These are phyloP conservation scores for Nematolebias whitei DNA, from an alignment of 2,113 vertebrate genomes.

Conservation along the genomic window DNA sequence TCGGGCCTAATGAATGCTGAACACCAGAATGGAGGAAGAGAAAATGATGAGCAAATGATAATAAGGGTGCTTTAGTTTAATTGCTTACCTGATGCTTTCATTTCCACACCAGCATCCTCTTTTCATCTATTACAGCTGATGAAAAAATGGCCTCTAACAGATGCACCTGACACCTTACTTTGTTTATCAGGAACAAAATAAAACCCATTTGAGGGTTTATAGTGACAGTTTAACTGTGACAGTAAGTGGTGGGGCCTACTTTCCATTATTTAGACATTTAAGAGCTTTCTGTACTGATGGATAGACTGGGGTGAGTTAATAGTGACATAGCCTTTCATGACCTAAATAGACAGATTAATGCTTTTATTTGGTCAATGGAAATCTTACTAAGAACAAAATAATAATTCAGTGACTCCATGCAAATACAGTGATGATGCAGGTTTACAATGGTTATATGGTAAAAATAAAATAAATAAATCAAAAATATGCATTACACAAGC, in stretches of 20 bases:
- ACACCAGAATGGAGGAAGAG: slow-evolving; percentile 29
- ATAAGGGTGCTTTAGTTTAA: slow-evolving; percentile 68
- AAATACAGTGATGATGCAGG: no score
- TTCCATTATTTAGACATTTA: slow-evolving; percentile 25
- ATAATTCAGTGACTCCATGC: no score
- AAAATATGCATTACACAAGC: no score
- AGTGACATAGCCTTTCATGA: background rate
- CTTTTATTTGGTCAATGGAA: no score
- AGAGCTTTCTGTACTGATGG: slow-evolving; percentile 13
- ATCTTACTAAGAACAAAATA: no score
- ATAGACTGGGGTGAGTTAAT: background rate
- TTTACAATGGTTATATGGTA: no score
- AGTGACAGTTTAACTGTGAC: slow-evolving; percentile 48
- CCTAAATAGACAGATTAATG: no score
- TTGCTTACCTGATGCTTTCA: slow-evolving; percentile 74
- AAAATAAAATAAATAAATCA: no score
- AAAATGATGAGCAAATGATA: slow-evolving; percentile 54
- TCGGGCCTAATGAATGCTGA: slow-evolving; percentile 63
- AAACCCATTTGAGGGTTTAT: slow-evolving; percentile 48
- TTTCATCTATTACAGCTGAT: slow-evolving; percentile 52
- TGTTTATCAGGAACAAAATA: slow-evolving; percentile 25
- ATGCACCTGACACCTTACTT: slow-evolving; percentile 46
- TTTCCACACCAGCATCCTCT: slow-evolving; percentile 57
- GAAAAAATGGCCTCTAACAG: slow-evolving; percentile 59
- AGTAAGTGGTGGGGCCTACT: slow-evolving; percentile 26